Conservation (phyloP, 2,888 invertebrate genomes). For the Antheraea yamamai region DNA sequence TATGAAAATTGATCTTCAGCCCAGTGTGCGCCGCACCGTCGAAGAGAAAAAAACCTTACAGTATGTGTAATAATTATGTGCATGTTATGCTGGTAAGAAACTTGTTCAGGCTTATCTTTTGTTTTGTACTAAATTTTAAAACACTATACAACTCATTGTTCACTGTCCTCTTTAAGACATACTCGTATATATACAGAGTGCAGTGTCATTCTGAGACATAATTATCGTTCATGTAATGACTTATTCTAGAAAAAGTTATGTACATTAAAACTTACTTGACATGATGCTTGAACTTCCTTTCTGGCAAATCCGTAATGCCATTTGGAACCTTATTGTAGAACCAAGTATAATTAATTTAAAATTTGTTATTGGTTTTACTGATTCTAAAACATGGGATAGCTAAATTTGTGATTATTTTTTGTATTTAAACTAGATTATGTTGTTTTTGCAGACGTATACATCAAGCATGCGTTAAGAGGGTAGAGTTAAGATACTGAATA, state of each 20-base stretch:
- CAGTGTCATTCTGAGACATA: neutral
- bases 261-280: neutral
- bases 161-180: neutral
- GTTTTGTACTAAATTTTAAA: no score
- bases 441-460: neutral
- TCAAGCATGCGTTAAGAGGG: no score
- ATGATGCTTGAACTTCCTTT: neutral
- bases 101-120: no score
- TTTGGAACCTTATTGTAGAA: neutral
- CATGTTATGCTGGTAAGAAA: no score
- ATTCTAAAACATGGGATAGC: neutral
- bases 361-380: neutral
- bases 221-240: neutral
- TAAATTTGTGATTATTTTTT: neutral
- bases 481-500: no score
- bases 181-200: neutral
- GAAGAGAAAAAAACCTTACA: no score
- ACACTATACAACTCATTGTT: no score
- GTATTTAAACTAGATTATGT: neutral
- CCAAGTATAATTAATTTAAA: neutral
- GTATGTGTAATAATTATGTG: no score
- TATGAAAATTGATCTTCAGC: no score
- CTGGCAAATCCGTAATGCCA: neutral
- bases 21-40: no score
- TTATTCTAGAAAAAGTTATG: neutral